Percentiles rank a stretch among this genome's conserved stretches.
Conservation (phyloP, 2,797 vertebrate genomes). For the Epinephelus coioides region DNA sequence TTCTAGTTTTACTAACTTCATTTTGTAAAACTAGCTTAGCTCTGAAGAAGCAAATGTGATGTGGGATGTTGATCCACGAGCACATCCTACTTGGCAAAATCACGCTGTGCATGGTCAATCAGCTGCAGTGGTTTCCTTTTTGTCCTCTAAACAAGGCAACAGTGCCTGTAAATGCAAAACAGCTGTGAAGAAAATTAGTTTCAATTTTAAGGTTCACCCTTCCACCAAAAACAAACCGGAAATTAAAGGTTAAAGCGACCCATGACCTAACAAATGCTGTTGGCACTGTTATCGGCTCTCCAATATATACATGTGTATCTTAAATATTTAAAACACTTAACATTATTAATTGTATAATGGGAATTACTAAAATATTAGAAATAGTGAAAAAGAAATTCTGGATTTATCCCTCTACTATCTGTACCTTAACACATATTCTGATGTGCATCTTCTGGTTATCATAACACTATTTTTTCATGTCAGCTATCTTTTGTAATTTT, state of each 20-base stretch:
- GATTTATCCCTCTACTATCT: no score
- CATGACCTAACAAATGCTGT: background rate
- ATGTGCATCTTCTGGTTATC: background rate
- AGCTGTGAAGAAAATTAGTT: background rate
- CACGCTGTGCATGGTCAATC: no score
- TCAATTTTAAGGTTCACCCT: background rate
- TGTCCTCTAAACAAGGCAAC: background rate
- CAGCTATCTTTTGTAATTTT: fast-evolving
- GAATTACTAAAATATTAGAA: background rate
- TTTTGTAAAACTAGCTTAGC: no score
- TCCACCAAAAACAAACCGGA: background rate
- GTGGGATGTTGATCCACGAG: no score
- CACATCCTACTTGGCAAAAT: no score
- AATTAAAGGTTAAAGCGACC: constrained; percentile 5
- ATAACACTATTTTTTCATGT: background rate
- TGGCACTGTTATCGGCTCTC: background rate
- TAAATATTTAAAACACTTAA: constrained; percentile 9
- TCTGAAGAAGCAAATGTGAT: no score
- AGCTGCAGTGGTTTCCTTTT: background rate
- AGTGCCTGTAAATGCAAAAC: background rate
- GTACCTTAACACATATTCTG: background rate
- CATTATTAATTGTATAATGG: background rate
- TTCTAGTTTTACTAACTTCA: no score
- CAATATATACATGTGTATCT: constrained; percentile 2
- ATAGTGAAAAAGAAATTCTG: background rate